A percentile compares a stretch with the other conserved stretches of the same genome.
Evolutionary conservation across 2,888 invertebrate species (phyloP).

Genomic region (Lochmaea capreae): DNA sequence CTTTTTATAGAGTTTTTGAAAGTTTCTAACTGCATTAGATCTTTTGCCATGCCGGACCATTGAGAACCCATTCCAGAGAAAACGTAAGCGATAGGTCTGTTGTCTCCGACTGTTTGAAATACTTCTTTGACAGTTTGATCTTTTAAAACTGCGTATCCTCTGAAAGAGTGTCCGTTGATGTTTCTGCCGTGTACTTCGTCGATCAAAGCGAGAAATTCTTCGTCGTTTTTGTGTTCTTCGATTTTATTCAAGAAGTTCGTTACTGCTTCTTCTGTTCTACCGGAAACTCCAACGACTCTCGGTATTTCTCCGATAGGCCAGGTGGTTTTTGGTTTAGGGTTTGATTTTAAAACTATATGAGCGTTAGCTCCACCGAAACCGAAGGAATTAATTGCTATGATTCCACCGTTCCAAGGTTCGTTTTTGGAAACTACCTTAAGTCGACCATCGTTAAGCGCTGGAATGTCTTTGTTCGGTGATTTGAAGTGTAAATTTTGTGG

Average conservation of each 20-base stretch:
- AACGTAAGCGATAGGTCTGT: constrained; percentile 91
- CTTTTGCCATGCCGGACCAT: constrained; percentile 95
- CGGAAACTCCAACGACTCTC: constrained; percentile 82
- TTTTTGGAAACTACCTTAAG: constrained; percentile 90
- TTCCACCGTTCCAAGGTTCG: constrained; percentile 89
- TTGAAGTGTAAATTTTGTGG: constrained; percentile 93
- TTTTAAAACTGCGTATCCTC: constrained; percentile 85
- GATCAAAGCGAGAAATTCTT: constrained; percentile 81
- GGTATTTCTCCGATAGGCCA: constrained; percentile 72
- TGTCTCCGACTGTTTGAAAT: constrained; percentile 67
- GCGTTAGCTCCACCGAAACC: constrained; percentile 98
- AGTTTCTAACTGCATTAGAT: constrained; percentile 83
- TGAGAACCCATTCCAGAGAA: constrained; percentile 99
- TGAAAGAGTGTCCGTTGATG: constrained; percentile 79
- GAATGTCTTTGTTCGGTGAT: constrained; percentile 89
- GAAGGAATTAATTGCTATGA: constrained; percentile 94
- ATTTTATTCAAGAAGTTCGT: constrained; percentile 74
- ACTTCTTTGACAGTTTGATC: constrained; percentile 68
- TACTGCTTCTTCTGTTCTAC: constrained; percentile 86
- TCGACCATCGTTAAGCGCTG: constrained; percentile 89
- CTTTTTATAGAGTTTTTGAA: constrained; percentile 84
- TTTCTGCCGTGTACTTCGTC: constrained; percentile 79
- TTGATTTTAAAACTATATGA: constrained; percentile 87
- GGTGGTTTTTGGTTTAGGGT: constrained; percentile 75
- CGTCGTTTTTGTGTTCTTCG: constrained; percentile 72